Percentiles rank a stretch among this genome's conserved stretches.
phyloP scores from a whole-genome alignment of 2,797 vertebrate species.

The Lepidocolaptes lacrymiger region DNA sequence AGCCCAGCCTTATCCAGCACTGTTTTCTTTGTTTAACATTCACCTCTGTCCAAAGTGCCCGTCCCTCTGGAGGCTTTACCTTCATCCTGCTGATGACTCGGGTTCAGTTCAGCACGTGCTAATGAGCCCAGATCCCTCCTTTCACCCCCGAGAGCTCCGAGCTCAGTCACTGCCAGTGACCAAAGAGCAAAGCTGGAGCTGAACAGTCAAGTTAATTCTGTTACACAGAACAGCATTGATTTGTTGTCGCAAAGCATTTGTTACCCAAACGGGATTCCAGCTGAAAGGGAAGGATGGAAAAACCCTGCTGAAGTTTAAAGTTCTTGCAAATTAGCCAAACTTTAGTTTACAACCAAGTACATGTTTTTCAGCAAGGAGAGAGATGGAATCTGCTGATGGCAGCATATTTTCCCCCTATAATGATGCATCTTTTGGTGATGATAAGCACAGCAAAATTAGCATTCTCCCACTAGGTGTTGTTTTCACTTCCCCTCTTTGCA shows the following conservation, averaged over 20 bases:
- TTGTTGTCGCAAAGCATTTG: conserved; percentile 59
- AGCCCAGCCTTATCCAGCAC: neutral
- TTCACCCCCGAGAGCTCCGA: conserved; percentile 5
- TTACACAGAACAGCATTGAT: conserved; percentile 62
- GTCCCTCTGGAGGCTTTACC: neutral
- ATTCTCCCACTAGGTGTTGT: rapidly evolving
- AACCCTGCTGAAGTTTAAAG: neutral
- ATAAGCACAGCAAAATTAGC: rapidly evolving
- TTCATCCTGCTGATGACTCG: neutral
- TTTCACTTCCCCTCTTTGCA: neutral
- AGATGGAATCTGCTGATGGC: neutral
- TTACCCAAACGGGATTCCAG: neutral
- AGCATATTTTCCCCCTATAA: rapidly evolving
- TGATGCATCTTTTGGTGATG: rapidly evolving
- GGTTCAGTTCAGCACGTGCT: neutral
- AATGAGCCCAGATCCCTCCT: conserved; percentile 18
- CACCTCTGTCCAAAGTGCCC: neutral
- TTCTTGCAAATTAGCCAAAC: neutral
- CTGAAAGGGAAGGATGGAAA: neutral
- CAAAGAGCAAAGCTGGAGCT: conserved; percentile 75
- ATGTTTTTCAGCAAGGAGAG: neutral
- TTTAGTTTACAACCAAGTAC: neutral
- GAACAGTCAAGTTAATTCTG: conserved; percentile 47
- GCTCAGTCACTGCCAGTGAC: conserved; percentile 76
- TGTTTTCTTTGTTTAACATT: neutral